Base-by-base conservation (phyloP, 1,140 invertebrate species). In the Pygmarrhopalites habei region DNA sequence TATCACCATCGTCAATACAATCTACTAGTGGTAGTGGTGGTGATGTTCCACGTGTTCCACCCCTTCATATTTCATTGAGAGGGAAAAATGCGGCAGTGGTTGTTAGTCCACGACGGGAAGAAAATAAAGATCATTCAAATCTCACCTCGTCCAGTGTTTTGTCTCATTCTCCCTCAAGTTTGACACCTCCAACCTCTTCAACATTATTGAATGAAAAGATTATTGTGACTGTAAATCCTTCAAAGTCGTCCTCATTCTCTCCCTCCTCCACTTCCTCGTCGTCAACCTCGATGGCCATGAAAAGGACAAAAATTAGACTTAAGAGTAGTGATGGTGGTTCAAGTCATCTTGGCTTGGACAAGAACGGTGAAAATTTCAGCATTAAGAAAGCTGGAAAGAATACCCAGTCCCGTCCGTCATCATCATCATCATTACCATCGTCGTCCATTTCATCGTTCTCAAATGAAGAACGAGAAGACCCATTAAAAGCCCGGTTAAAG, bases 71-170 rank as follows among this genome's bases (percentile, higher is more conserved):
- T 71, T 90, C 89, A 55, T 76, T 94, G 51, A 79, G 89, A 65
- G 90, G 90, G 10, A 79, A 87, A 47, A 91, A 91, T 76, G 86
- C 87, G 17, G 87, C 87, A n/a, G 88, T 93, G 32, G 90, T 93
- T 53, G 88, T 88, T 64, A 87, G 85, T 71, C 85, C 86, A 17
- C 85, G 86, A 60, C 87, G 87, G 68, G 85, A 87, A 28, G 70
- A 72, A n/a, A 23, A 26, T 35, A 53, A 59, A 25, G 47, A 55
- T 23, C 35, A 17, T 21, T 25, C 56, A 2, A 7, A 3, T 26
- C 5, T n/a, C n/a, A 10, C 21, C 10, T 26, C 49, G 25, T 23
- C 49, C 7, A 26, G 23, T 52, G 5, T n/a, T 47, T 5, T 19
- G n/a, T 25, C 44, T 4, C 5, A 5, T 25, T 12, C 4, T 47